Base-by-base conservation (phyloP, 2,113 vertebrate genomes). In the Heterochromis multidens region DNA sequence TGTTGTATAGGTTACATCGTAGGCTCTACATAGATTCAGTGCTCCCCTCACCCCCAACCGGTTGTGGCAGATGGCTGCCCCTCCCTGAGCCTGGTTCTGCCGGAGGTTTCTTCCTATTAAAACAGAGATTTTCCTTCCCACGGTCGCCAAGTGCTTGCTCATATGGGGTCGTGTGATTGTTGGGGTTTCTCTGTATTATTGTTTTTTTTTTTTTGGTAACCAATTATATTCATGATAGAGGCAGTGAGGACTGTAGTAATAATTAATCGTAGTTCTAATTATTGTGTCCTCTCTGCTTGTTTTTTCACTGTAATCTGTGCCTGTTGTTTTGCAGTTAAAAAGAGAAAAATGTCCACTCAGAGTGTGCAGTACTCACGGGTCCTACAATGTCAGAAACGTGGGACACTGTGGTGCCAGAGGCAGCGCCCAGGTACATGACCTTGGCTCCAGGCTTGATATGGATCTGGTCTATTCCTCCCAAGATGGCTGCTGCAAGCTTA, bases 341-440 rank as follows among this genome's bases (percentile, higher is more conserved):
- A 49, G 23, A 49, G 23, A 46, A 40, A n/a, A 23, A 37, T 10
- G 2, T 37, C 2, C 25, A 74, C 23, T 2, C 11, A 27, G 6
- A 4, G 27, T 1, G 13, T 31, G 25, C 2, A 1, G 13, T 14
- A 96, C 97, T 96, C 77, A 99, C 98, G 4, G 96, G 97, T 5
- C 98, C 98, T 5, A 99, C 98, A 0, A 99, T 97, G 89, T 99
- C 98, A 1, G 98, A 98, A 13, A 99, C 98, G 0, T 99, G 98
- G 5, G 98, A 99, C 52, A 99, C 98, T 0, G 98, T 99, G 7
- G 98, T 99, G 10, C 98, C 98, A 0, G 98, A 99, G 1, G 98
- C 98, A 0, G 98, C 98, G 17, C 98, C 98, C 1, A 99, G 95
- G 94, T 99, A 99, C 62, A 99, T 96, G 76, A 99, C 98, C 72